Percentiles rank a stretch among this genome's conserved stretches.
Conservation (phyloP, 2,888 invertebrate genomes). For the Meta bourneti region DNA sequence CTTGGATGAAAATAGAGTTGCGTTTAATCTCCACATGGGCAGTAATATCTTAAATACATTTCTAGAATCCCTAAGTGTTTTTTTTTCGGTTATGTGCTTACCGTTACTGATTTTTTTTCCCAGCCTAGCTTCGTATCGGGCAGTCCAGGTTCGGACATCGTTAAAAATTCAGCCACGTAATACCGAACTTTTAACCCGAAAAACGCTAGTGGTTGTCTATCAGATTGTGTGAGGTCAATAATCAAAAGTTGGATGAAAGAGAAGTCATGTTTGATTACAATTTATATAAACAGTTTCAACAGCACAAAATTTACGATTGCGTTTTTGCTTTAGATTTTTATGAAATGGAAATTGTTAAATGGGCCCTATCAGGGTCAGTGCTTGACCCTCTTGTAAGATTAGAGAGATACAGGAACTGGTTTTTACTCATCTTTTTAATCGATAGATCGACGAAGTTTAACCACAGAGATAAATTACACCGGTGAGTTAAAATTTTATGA, state of each 20-base stretch:
- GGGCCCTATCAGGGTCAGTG: slow-evolving; percentile 26
- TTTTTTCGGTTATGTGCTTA: too few relatives aligned
- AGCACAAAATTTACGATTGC: slow-evolving; percentile 53
- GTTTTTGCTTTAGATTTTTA: slow-evolving; percentile 42
- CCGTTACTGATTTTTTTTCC: too few relatives aligned
- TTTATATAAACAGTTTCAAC: slow-evolving; percentile 65
- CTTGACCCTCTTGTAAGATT: slow-evolving; percentile 55
- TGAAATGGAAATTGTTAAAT: slow-evolving; percentile 42
- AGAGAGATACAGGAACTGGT: slow-evolving; percentile 21
- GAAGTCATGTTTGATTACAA: slow-evolving; percentile 53
- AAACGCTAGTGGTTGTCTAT: slow-evolving; percentile 35
- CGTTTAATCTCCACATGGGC: too few relatives aligned
- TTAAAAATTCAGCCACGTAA: background rate
- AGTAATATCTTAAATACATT: too few relatives aligned
- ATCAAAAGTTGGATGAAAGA: slow-evolving; percentile 65
- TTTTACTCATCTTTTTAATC: slow-evolving; percentile 27
- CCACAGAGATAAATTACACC: background rate
- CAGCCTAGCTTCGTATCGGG: too few relatives aligned
- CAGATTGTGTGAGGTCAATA: slow-evolving; percentile 60
- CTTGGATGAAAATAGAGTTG: too few relatives aligned
- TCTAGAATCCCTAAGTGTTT: too few relatives aligned
- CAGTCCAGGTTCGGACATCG: too few relatives aligned
- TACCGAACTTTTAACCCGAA: slow-evolving; percentile 49
- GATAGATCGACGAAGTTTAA: background rate
- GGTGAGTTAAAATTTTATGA: background rate